Evolutionary conservation across 64 coral and sea anemone genomes (phyloP), one percentile per base, ranked within the genome.

Genomic region (Montipora efflorescens): DNA sequence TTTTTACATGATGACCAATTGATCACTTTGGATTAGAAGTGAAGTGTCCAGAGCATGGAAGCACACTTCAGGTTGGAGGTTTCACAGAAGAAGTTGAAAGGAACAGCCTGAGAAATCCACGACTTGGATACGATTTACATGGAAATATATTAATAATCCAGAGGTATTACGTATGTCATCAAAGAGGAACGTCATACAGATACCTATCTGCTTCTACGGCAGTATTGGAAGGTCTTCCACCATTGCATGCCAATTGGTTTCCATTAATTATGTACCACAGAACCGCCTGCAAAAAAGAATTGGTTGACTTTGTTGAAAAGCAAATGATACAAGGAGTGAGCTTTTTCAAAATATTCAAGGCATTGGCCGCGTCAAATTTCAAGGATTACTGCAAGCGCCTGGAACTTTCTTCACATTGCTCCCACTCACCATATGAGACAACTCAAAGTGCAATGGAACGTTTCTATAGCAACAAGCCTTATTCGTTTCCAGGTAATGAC

Each of bases 401-500:
- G 69, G 8, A n/a, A 21, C 8, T 18, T 20, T 20, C 20, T 25
- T 2, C 77, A 36, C 36, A 36, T 36, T 36, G 36, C 36, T 36
- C 36, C 36, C 36, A 36, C 36, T 36, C 36, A 36, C 2, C 36
- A 36, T 36, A 36, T 36, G 36, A 36, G 36, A 36, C 36, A 36
- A 36, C 36, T 36, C 36, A 36, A 36, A 36, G 36, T 36, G 36
- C 36, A 36, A 36, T 36, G 12, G 87, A 82, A 16, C 18, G 10
- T 8, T 94, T 94, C 48, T 50, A 89, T 20, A 8, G 55, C 19
- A 28, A 87, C 67, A 16, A 16, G 6, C 66, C 90, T 7, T 86
- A 43, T 79, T 83, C 79, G 18, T 84, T 78, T 59, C 93, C 93
- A 64, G 76, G 88, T 28, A 86, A 90, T 44, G 70, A 90, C 36